Evolutionary conservation across 2,797 vertebrate species (phyloP).

Genomic region (Schizothorax lantsangensis): DNA sequence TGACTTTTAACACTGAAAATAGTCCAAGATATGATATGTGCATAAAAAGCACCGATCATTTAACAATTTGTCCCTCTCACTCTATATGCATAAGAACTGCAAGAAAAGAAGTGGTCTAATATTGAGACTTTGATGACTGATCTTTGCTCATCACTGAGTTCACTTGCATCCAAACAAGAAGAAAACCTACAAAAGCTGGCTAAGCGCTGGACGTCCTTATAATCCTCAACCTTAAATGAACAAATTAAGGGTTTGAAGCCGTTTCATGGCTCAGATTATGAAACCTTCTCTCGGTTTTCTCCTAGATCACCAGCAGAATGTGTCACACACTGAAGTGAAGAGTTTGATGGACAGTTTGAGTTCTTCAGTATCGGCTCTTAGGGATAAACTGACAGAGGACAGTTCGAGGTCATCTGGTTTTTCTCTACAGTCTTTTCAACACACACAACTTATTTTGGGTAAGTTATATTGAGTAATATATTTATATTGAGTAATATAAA

Average conservation of each 20-base stretch:
- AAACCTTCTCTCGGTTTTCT: not conserved
- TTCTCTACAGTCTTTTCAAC: not conserved
- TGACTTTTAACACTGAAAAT: not conserved
- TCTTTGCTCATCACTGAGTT: conserved; percentile 4
- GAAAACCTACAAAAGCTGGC: not conserved
- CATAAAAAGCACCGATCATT: not conserved
- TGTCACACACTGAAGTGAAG: not conserved
- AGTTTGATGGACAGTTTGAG: conserved; percentile 1
- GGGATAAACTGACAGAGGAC: not conserved
- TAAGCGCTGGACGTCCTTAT: not conserved
- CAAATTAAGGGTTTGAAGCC: not conserved
- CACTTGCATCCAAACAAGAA: conserved; percentile 12
- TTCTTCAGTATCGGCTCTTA: not conserved
- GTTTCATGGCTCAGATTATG: not conserved
- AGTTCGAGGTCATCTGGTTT: not conserved
- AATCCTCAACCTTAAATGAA: not conserved
- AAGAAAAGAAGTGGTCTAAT: conserved; percentile 8
- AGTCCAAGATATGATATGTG: not conserved
- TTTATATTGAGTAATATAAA: too few species aligned
- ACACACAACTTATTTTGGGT: not conserved
- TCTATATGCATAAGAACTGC: not conserved
- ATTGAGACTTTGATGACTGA: not conserved
- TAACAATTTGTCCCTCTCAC: not conserved
- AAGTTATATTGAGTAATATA: not conserved
- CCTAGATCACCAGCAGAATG: not conserved